A percentile compares a stretch with the other conserved stretches of the same genome.
Conservation (phyloP, 2,888 invertebrate genomes). For the Oxycera nigricornis region DNA sequence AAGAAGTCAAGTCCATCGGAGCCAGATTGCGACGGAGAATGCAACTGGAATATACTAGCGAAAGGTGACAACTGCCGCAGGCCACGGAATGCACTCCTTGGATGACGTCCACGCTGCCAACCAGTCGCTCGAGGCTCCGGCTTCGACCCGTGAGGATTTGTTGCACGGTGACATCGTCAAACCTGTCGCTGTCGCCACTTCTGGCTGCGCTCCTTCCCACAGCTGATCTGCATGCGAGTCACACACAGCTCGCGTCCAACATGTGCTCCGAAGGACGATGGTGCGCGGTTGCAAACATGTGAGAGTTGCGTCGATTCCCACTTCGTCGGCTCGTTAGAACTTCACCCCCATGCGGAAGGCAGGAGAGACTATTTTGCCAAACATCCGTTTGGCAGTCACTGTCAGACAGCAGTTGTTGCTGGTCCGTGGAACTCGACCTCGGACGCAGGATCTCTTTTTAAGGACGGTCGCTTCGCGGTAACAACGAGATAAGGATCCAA, state of each 20-base stretch:
- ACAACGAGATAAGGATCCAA: not conserved
- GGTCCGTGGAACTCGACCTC: not conserved
- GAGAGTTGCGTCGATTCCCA: conserved; percentile 3
- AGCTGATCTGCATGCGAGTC: not conserved
- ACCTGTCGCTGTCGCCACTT: not conserved
- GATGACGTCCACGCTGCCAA: not conserved
- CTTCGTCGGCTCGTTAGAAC: conserved; percentile 1
- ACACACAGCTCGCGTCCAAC: not conserved
- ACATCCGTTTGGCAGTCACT: conserved; percentile 5
- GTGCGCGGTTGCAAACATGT: conserved; percentile 19
- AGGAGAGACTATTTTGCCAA: not conserved
- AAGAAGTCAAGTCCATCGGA: not conserved
- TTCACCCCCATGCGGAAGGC: not conserved
- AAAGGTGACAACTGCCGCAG: not conserved
- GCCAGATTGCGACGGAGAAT: not conserved
- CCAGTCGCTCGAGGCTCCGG: not conserved
- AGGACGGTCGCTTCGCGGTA: not conserved
- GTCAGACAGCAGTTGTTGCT: conserved; percentile 27
- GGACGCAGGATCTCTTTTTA: not conserved
- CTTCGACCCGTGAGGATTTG: not conserved
- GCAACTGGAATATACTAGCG: not conserved
- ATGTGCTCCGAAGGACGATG: conserved; percentile 18
- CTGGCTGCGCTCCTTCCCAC: not conserved
- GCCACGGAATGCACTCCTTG: conserved; percentile 4
- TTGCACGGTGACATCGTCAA: not conserved